phyloP scores from a whole-genome alignment of 1,140 invertebrate genomes.

The Drosophila watanabei region DNA sequence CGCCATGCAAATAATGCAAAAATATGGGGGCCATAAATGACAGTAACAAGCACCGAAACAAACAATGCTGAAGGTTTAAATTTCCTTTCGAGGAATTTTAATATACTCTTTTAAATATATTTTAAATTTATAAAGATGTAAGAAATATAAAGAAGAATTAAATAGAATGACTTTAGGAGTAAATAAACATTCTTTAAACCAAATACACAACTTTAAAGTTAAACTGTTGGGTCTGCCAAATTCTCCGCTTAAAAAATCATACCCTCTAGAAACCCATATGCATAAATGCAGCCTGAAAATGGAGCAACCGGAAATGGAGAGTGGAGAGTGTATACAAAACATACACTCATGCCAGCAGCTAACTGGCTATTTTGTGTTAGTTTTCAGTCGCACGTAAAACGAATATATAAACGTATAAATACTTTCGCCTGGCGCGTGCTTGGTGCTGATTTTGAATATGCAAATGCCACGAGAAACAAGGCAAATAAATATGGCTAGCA shows the following conservation, averaged over 20 bases:
- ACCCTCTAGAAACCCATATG: slow-evolving; percentile 9
- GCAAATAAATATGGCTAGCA: slow-evolving; percentile 59
- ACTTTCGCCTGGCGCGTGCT: slow-evolving; percentile 19
- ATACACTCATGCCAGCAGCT: slow-evolving; percentile 1
- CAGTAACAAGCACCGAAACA: slow-evolving; percentile 62
- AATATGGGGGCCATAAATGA: slow-evolving; percentile 68
- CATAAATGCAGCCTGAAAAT: slow-evolving; percentile 32
- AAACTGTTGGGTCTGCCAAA: neutral
- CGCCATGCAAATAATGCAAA: slow-evolving; percentile 61
- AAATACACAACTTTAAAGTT: neutral
- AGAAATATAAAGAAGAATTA: neutral
- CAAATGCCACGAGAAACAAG: slow-evolving; percentile 49
- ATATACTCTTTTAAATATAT: slow-evolving; percentile 12
- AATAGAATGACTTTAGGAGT: neutral
- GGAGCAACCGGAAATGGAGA: slow-evolving; percentile 28
- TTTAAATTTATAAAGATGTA: neutral
- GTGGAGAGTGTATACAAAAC: neutral
- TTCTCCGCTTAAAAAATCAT: slow-evolving; percentile 5
- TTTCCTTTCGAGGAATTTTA: neutral
- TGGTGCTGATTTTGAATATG: slow-evolving; percentile 64
- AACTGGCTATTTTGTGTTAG: slow-evolving; percentile 32
- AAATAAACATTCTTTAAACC: neutral
- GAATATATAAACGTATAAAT: slow-evolving; percentile 40
- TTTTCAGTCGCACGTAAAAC: slow-evolving; percentile 37
- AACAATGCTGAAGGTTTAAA: neutral